A percentile compares a stretch with the other conserved stretches of the same genome.
Evolutionary conservation across 2,888 invertebrate species (phyloP).

Genomic region (Perithous albicinctus): DNA sequence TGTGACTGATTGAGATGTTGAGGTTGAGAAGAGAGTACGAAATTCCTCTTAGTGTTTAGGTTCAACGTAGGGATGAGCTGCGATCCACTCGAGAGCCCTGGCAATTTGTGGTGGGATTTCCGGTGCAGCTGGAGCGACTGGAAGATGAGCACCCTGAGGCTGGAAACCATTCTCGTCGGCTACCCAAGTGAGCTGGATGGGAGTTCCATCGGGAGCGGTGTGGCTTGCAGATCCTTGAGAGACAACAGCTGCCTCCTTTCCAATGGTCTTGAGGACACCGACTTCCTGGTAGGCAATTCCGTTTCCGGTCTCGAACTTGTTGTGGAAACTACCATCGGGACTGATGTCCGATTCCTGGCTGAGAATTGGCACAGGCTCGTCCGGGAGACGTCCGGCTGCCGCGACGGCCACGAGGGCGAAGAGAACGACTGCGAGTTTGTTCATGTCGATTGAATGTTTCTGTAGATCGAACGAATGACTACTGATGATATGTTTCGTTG

Average conservation of each 20-base stretch:
- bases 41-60: conserved; percentile 42
- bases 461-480: conserved; percentile 45
- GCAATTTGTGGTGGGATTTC: conserved; percentile 67
- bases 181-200: conserved; percentile 57
- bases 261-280: conserved; percentile 56
- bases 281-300: conserved; percentile 64
- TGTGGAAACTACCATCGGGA: conserved; percentile 67
- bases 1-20: background rate
- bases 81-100: conserved; percentile 67
- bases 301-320: conserved; percentile 66
- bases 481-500: conserved; percentile 62
- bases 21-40: conserved; percentile 21
- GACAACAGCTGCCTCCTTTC: conserved; percentile 29
- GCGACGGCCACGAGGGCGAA: conserved; percentile 64
- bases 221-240: conserved; percentile 57
- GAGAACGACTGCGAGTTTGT: conserved; percentile 47
- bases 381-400: conserved; percentile 51
- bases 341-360: conserved; percentile 64
- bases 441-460: conserved; percentile 43
- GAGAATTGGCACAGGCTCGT: conserved; percentile 64
- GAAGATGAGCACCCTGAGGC: conserved; percentile 66
- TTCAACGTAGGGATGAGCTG: conserved; percentile 66
- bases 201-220: conserved; percentile 68
- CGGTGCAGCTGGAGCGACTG: conserved; percentile 61
- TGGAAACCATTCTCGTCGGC: conserved; percentile 68